Percentiles rank a stretch among this genome's conserved stretches.
phyloP scores from a whole-genome alignment of 2,888 invertebrate genomes.

The Cyrtodaria siliqua region DNA sequence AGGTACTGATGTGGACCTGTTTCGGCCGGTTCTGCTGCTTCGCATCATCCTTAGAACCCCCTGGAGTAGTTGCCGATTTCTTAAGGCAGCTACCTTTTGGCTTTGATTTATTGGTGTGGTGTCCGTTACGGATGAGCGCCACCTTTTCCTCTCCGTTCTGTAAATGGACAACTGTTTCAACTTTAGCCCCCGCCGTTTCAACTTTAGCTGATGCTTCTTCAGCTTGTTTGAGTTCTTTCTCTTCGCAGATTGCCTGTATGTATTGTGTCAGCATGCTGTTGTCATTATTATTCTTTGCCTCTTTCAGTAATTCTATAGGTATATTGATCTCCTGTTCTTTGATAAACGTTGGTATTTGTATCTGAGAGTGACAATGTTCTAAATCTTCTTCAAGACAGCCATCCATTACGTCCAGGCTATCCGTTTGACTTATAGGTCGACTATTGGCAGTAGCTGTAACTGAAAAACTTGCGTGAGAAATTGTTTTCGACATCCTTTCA shows the following conservation, averaged over 20 bases:
- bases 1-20: constrained; percentile 54
- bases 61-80: constrained; percentile 25
- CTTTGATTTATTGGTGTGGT: too few relatives aligned
- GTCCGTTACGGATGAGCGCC: too few relatives aligned
- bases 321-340: constrained; percentile 62
- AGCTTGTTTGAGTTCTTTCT: not conserved
- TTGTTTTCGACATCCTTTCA: constrained; percentile 74
- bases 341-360: constrained; percentile 94
- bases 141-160: constrained; percentile 23
- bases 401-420: constrained; percentile 44
- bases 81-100: constrained; percentile 56
- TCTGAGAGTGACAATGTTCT: constrained; percentile 88
- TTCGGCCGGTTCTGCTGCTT: constrained; percentile 48
- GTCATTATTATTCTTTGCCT: constrained; percentile 69
- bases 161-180: constrained; percentile 17
- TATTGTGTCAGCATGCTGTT: constrained; percentile 51
- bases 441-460: constrained; percentile 59
- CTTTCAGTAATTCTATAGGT: constrained; percentile 68
- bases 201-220: too few relatives aligned
- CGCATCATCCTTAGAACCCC: constrained; percentile 7
- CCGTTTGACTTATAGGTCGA: constrained; percentile 63
- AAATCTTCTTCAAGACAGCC: constrained; percentile 46
- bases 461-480: constrained; percentile 68
- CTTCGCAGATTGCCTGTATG: constrained; percentile 32
- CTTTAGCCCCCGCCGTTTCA: too few relatives aligned